Base-by-base conservation (phyloP, 1,140 invertebrate species). In the Steinernema khuongi region DNA sequence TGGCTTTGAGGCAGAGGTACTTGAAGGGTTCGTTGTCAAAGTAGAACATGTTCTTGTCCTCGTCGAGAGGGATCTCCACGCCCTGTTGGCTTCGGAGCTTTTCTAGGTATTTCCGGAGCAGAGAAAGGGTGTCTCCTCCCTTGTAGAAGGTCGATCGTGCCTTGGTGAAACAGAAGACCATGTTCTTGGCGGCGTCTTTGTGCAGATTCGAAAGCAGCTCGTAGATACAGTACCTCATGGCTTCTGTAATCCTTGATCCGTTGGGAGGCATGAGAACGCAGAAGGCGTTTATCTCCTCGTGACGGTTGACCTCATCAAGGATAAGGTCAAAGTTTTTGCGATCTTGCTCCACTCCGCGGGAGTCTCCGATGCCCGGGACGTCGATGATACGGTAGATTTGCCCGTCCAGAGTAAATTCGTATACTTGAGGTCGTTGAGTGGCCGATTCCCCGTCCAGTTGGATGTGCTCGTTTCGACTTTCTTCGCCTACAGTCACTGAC, bases 311-410 rank as follows among this genome's bases (percentile, higher is more conserved):
- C 36, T 66, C 73, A 19, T 28, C 26, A 1, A 72, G 44, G 32
- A 85, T 85, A 1, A 67, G 50, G n/a, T 78, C 68, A 32, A 83
- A 80, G 68, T 85, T 85, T 44, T 68, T 70, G 31, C 79, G 76
- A 31, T 85, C 83, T 50, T 82, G 68, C 1, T 77, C 74, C 1
- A 78, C 22, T 1, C 83, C 83, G 1, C 79, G 73, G 17, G 76
- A 73, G 33, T 85, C 82, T 0, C 82, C 83, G 44, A 85, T 80
- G 32, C 83, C 83, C 0, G 83, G 83, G 0, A 82, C 81, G 67
- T 85, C 83, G 43, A 85, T 84, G 0, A 85, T 31, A 68, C 74
- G 71, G 70, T 60, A 60, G 22, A 30, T 11, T 26, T 73, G 66
- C 31, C 2, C 32, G 7, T 30, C 18, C 17, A 18, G 17, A 1